phyloP scores from a whole-genome alignment of 2,797 vertebrate genomes.

The Falco peregrinus region DNA sequence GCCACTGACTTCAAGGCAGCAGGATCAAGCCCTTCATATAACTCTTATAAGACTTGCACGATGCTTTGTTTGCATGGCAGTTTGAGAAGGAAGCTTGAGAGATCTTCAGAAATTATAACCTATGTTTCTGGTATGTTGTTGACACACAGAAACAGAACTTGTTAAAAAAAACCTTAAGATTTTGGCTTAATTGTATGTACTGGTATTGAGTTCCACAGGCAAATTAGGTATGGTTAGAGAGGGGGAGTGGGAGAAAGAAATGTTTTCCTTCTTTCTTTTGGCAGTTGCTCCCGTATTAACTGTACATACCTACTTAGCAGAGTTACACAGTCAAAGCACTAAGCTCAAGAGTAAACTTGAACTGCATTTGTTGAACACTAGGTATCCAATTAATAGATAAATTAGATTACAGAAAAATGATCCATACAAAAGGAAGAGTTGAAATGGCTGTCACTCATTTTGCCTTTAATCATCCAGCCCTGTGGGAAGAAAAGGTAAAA shows the following conservation, averaged over 20 bases:
- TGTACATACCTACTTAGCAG: not conserved
- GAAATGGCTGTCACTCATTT: not conserved
- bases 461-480: not conserved
- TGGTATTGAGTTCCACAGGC: not conserved
- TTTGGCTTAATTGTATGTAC: not conserved
- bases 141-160: not conserved
- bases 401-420: not conserved
- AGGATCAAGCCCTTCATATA: not conserved
- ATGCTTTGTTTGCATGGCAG: rapidly evolving
- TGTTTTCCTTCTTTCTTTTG: not conserved
- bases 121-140: not conserved
- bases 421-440: not conserved
- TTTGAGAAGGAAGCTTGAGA: not conserved
- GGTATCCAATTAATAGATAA: not conserved
- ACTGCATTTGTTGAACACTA: not conserved
- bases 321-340: not conserved
- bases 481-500: not conserved
- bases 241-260: not conserved
- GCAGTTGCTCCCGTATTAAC: not conserved
- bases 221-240: not conserved
- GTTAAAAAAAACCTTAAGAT: not conserved
- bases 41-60: not conserved
- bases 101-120: not conserved
- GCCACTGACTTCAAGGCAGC: not conserved
- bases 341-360: not conserved